Percentiles rank a stretch among this genome's conserved stretches.
phyloP scores from a whole-genome alignment of 1,140 invertebrate species.

The Holcopasites calliopsidis region DNA sequence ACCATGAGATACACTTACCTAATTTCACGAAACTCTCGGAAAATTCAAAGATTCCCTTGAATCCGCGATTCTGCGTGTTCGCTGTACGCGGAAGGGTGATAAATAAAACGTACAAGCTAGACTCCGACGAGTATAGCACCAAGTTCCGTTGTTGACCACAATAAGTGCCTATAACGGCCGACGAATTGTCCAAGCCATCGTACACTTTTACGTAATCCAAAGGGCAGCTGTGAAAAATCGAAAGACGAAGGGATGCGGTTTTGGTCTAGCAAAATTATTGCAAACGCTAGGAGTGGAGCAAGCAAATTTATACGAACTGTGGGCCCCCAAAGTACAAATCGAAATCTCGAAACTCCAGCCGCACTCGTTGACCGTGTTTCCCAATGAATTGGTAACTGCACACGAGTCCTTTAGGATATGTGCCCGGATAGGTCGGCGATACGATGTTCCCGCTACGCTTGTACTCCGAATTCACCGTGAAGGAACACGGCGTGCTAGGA shows the following conservation, averaged over 20 bases:
- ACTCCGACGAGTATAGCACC: constrained; percentile 95
- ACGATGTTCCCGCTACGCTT: constrained; percentile 93
- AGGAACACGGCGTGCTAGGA: constrained; percentile 89
- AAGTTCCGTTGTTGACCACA: constrained; percentile 98
- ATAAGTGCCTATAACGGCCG: constrained; percentile 96
- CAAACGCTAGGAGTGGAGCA: not conserved
- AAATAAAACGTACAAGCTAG: constrained; percentile 93
- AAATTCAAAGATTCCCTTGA: constrained; percentile 97
- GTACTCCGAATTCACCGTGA: constrained; percentile 87
- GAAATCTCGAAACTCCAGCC: constrained; percentile 98
- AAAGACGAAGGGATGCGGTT: not conserved
- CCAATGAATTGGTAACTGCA: constrained; percentile 97
- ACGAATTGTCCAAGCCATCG: constrained; percentile 92
- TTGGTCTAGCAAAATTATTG: not conserved
- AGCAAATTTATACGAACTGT: constrained; percentile 88
- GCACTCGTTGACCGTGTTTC: constrained; percentile 92
- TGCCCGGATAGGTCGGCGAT: constrained; percentile 98
- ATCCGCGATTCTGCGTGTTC: constrained; percentile 95
- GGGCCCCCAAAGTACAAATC: constrained; percentile 99
- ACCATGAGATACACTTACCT: constrained; percentile 81
- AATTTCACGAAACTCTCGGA: constrained; percentile 97
- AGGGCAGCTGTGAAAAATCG: constrained; percentile 95
- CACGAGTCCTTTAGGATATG: constrained; percentile 97
- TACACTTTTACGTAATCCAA: constrained; percentile 98
- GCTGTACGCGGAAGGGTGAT: constrained; percentile 92